A percentile compares a stretch with the other conserved stretches of the same genome.
These are phyloP conservation scores for Limenitis arthemis DNA, from an alignment of 2,888 invertebrate species.

Conservation along the genomic window DNA sequence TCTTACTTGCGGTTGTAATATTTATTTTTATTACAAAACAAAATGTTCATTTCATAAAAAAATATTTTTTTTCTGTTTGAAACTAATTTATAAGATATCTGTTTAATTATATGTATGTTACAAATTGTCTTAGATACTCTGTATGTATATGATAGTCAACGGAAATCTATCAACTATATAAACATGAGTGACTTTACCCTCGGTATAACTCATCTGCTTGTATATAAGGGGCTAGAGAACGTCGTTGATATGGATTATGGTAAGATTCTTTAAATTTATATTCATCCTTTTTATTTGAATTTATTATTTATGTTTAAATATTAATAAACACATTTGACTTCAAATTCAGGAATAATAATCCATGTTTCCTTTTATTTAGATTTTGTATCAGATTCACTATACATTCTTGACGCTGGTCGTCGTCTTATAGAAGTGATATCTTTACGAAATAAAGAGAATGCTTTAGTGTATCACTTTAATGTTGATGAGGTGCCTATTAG, in stretches of 20 bases:
- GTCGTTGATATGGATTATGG: constrained; percentile 62
- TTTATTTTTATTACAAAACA: too few species aligned
- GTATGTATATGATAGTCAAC: constrained; percentile 49
- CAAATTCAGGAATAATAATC: too few species aligned
- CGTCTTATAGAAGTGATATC: constrained; percentile 77
- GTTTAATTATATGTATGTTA: too few species aligned
- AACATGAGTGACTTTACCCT: constrained; percentile 47
- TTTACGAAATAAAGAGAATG: constrained; percentile 70
- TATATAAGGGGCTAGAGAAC: constrained; percentile 38
- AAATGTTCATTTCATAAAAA: too few species aligned
- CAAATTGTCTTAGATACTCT: constrained; percentile 38
- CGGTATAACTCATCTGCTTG: constrained; percentile 39
- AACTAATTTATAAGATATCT: too few species aligned
- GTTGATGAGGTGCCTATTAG: constrained; percentile 76
- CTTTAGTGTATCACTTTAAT: constrained; percentile 71
- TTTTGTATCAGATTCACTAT: constrained; percentile 79
- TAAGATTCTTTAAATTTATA: constrained; percentile 27
- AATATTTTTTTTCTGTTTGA: too few species aligned
- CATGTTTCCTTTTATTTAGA: constrained; percentile 70
- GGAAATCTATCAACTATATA: constrained; percentile 41
- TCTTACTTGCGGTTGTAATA: too few species aligned
- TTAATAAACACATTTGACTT: not conserved
- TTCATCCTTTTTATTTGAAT: not conserved
- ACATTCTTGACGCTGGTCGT: constrained; percentile 77
- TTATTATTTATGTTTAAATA: not conserved